Base-by-base conservation (phyloP, 2,888 invertebrate species). In the Patella ulyssiponensis region DNA sequence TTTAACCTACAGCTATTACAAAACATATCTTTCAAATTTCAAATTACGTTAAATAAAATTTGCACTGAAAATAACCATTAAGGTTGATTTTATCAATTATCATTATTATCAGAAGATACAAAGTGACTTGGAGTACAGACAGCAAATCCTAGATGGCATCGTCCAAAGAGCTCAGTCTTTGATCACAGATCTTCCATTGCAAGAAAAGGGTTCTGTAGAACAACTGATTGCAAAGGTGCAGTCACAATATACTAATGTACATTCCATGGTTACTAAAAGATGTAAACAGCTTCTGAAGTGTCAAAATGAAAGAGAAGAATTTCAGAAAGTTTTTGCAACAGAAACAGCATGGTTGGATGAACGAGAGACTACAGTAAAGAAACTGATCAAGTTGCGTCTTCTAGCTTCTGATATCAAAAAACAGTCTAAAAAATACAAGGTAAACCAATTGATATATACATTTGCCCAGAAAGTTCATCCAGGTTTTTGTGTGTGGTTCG, bases 91-190 rank as follows among this genome's bases (percentile, higher is more conserved):
- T 44, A 9, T 44, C 1, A 44, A 44, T 44, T 9, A 44, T n/a
- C n/a, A n/a, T 44, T 4, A 44, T 73, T 72, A 71, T 51, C 75
- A 87, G 87, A 80, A 75, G 11, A 76, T 88, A 44, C 84, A 83
- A 69, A 96, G 96, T 91, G 97, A 97, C 91, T 94, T 96, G 1
- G 96, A 96, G 86, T 95, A 95, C 12, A 96, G 97, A 91, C 95
- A 95, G 87, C 94, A 95, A 0, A 94, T 96, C 7, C 95, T 96
- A 78, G 96, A 96, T 86, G 95, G 96, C 0, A 86, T 88, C 15
- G 80, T 76, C 75, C 82, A 85, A 69, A 87, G 87, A 77, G 82
- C 85, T 1, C 86, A 87, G 23, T 79, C 80, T 17, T 78, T 89
- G 53, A 71, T 86, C 20, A 80, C 79, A 20, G 87, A 88, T 54